These are phyloP conservation scores for Leptinotarsa rubiginosa DNA, from an alignment of 2,888 invertebrate species.

Conservation along the genomic window DNA sequence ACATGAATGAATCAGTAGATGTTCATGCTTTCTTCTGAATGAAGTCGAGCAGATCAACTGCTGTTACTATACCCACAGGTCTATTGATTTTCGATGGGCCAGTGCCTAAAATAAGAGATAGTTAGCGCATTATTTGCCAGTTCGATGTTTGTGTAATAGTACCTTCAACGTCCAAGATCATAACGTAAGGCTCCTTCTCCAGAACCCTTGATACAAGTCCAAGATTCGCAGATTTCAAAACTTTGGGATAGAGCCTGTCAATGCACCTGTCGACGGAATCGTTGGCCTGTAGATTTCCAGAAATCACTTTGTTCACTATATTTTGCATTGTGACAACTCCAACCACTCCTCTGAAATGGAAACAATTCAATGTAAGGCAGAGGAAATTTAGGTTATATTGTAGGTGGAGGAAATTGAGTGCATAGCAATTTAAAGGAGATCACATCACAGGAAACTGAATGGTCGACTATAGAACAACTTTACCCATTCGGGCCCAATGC, in stretches of 20 bases:
- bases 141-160: neutral
- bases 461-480: neutral
- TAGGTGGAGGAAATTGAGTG: no score
- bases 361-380: no score
- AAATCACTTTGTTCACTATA: constrained; percentile 76
- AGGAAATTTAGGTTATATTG: no score
- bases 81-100: constrained; percentile 47
- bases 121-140: neutral
- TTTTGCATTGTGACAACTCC: constrained; percentile 81
- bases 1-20: no score
- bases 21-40: constrained; percentile 36
- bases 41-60: constrained; percentile 55
- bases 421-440: no score
- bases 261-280: constrained; percentile 76
- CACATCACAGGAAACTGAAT: neutral
- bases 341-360: constrained; percentile 67
- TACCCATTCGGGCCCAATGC: constrained; percentile 71
- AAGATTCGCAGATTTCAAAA: constrained; percentile 74
- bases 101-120: constrained; percentile 38
- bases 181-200: constrained; percentile 82
- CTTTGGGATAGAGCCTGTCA: constrained; percentile 80
- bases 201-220: constrained; percentile 83
- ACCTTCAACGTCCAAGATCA: constrained; percentile 71
- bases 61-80: constrained; percentile 55
- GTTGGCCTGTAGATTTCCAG: constrained; percentile 70